Conservation (phyloP, 2,797 vertebrate genomes). For the Sebastiscus albofasciatus region DNA sequence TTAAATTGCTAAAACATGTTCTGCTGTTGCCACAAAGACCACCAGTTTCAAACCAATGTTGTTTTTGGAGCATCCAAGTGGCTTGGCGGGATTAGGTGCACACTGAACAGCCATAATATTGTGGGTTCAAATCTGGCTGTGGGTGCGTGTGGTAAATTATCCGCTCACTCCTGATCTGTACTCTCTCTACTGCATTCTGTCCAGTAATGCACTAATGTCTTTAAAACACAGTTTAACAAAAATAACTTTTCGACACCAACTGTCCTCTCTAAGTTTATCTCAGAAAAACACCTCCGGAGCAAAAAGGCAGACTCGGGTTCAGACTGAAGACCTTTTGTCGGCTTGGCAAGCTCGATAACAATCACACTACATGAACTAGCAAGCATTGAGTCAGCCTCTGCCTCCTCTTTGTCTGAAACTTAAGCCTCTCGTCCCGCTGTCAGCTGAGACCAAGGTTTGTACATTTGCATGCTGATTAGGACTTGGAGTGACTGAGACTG, state of each 20-base stretch:
- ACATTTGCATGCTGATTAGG: slow-evolving; percentile 60
- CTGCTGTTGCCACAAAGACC: not conserved
- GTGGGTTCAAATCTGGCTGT: not conserved
- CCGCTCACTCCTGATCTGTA: not conserved
- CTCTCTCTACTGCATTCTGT: not conserved
- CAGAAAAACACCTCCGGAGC: not conserved
- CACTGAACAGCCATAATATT: slow-evolving; percentile 1
- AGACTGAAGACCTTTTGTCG: slow-evolving; percentile 11
- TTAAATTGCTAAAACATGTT: not conserved
- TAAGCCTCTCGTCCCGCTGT: slow-evolving; percentile 48
- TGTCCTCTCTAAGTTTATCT: not conserved
- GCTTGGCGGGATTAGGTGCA: not conserved
- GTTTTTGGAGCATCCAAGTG: not conserved
- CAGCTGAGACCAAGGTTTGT: slow-evolving; percentile 27
- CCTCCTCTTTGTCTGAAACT: slow-evolving; percentile 48
- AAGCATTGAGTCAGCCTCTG: slow-evolving; percentile 8
- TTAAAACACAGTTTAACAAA: not conserved
- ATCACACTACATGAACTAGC: slow-evolving; percentile 16
- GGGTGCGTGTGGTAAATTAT: not conserved
- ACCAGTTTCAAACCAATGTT: slow-evolving; percentile 10
- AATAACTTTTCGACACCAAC: not conserved
- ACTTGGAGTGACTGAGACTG: slow-evolving; percentile 23
- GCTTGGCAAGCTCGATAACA: slow-evolving; percentile 22
- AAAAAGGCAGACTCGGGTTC: not conserved
- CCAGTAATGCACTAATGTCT: not conserved